Percentiles rank a stretch among this genome's conserved stretches.
These are phyloP conservation scores for Hoplodrina ambigua DNA, from an alignment of 2,888 invertebrate genomes.

Conservation along the genomic window DNA sequence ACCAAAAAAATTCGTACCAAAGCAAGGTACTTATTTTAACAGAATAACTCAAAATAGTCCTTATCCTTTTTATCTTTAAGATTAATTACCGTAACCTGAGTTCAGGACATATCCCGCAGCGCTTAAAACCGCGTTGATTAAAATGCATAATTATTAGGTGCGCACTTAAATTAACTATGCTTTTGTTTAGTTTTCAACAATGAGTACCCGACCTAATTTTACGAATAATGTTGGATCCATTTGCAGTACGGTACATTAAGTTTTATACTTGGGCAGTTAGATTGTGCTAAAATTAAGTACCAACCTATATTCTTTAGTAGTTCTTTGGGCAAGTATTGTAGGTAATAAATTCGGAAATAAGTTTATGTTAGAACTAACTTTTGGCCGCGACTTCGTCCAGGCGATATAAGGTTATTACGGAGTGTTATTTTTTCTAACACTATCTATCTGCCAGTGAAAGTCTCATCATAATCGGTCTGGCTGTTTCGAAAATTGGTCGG, in stretches of 20 bases:
- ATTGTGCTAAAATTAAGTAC: conserved; percentile 20
- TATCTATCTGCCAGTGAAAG: too few relatives aligned
- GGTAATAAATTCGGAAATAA: conserved; percentile 39
- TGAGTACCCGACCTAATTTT: conserved; percentile 41
- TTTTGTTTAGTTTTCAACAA: conserved; percentile 42
- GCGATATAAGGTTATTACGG: too few relatives aligned
- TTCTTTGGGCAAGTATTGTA: conserved; percentile 22
- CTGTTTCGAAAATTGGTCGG: too few relatives aligned
- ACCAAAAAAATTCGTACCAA: neutral
- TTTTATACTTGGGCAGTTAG: conserved; percentile 10
- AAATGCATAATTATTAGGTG: conserved; percentile 42
- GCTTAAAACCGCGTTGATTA: conserved; percentile 15
- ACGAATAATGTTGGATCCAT: conserved; percentile 23
- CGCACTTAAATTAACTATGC: conserved; percentile 28
- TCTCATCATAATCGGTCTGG: too few relatives aligned
- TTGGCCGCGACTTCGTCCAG: too few relatives aligned
- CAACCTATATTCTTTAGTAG: neutral
- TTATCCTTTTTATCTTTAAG: conserved; percentile 1
- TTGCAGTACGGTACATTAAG: conserved; percentile 23
- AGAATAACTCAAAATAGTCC: neutral
- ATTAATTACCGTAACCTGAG: conserved; percentile 10
- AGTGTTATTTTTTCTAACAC: too few relatives aligned
- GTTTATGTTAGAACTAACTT: conserved; percentile 19
- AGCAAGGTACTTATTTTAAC: neutral
- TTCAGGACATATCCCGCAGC: neutral